phyloP scores from a whole-genome alignment of 2,113 vertebrate species.

The Theropithecus gelada region DNA sequence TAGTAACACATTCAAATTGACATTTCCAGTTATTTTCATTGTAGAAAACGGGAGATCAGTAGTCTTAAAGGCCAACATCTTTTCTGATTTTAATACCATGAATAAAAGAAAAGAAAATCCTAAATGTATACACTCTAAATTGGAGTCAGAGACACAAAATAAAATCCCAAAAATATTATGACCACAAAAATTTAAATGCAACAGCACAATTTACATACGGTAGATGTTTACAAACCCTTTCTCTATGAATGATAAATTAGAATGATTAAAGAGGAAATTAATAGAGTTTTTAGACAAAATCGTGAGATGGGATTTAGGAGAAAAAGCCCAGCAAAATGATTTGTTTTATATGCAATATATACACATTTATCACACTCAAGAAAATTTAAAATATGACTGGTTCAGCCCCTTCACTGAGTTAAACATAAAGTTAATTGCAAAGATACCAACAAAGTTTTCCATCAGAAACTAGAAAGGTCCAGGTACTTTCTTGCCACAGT shows the following conservation, averaged over 20 bases:
- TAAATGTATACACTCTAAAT: neutral
- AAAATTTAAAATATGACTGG: conserved; percentile 67
- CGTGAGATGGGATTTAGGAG: neutral
- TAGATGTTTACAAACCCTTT: neutral
- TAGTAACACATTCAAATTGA: conserved; percentile 19
- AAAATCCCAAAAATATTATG: conserved; percentile 22
- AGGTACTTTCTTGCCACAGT: conserved; percentile 75
- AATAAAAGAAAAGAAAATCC: neutral
- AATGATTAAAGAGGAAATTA: conserved; percentile 10
- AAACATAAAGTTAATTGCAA: conserved; percentile 78
- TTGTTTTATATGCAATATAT: neutral
- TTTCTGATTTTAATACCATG: conserved; percentile 21
- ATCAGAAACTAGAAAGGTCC: conserved; percentile 75
- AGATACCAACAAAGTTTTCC: conserved; percentile 80
- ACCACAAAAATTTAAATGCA: neutral
- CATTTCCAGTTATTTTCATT: conserved; percentile 35
- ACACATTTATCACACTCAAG: conserved; percentile 73
- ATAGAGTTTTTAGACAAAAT: conserved; percentile 4
- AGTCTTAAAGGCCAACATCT: neutral
- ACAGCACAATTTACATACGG: neutral
- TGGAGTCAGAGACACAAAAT: conserved; percentile 34
- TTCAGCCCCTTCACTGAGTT: conserved; percentile 77
- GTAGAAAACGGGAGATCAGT: conserved; percentile 9
- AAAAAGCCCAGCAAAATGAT: neutral
- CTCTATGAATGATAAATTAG: conserved; percentile 12